These are phyloP conservation scores for Coptotermes formosanus DNA, from an alignment of 1,140 invertebrate genomes.

Conservation along the genomic window DNA sequence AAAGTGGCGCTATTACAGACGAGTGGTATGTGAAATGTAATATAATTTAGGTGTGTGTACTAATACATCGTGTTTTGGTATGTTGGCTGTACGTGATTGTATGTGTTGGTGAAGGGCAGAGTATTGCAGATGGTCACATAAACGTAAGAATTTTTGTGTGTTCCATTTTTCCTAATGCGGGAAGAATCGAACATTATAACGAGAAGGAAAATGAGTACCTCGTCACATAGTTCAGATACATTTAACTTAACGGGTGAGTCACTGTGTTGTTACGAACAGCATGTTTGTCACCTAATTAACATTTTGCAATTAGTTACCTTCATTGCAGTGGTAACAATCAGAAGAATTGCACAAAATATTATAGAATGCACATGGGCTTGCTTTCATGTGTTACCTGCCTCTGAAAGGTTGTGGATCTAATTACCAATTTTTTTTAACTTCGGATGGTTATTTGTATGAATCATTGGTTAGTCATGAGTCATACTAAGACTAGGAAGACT, in stretches of 20 bases:
- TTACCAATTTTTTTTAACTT: background rate
- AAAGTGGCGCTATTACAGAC: no score
- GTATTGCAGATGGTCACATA: conserved; percentile 30
- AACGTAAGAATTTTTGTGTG: conserved; percentile 26
- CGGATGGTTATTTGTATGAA: background rate
- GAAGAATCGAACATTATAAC: conserved; percentile 24
- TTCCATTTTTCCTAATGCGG: conserved; percentile 31
- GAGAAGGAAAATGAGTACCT: conserved; percentile 34
- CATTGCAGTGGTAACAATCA: background rate
- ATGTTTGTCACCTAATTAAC: background rate
- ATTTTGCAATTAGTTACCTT: background rate
- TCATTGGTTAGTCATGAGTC: background rate
- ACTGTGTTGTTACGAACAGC: background rate
- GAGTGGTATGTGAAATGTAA: no score
- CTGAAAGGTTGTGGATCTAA: background rate
- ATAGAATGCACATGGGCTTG: background rate
- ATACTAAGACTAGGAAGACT: conserved; percentile 12
- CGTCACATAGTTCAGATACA: conserved; percentile 33
- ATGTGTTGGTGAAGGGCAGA: conserved; percentile 2
- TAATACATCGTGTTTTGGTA: background rate
- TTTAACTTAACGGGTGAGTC: conserved; percentile 34
- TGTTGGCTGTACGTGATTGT: background rate
- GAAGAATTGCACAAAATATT: background rate
- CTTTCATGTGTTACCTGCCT: background rate
- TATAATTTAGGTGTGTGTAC: no score